Percentiles rank a stretch among this genome's conserved stretches.
Evolutionary conservation across 1,140 invertebrate genomes (phyloP).

Genomic region (Saccostrea glomerata): DNA sequence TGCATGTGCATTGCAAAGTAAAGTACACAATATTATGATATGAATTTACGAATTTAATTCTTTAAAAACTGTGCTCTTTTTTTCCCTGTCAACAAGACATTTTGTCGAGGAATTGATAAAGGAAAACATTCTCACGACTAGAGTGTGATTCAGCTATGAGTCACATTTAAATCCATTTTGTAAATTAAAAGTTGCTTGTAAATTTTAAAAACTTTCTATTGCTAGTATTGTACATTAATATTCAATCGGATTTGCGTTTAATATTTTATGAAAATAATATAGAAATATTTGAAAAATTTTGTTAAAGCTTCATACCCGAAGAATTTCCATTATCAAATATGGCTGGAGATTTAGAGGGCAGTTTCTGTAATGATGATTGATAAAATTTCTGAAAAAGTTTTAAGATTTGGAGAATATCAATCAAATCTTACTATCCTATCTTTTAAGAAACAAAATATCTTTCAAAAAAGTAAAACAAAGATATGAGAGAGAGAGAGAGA

Average conservation of each 20-base stretch:
- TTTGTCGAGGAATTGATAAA: not conserved
- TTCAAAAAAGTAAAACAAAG: not conserved
- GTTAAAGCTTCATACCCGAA: not conserved
- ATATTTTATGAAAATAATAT: not conserved
- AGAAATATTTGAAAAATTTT: not conserved
- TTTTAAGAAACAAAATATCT: not conserved
- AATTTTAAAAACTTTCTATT: not conserved
- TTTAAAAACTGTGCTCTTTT: not conserved
- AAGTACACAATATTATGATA: no score
- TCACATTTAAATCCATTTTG: not conserved
- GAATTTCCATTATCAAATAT: no score
- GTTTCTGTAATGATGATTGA: no score
- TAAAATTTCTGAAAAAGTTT: no score
- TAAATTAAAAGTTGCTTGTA: slow-evolving; percentile 10
- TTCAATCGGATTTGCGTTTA: slow-evolving; percentile 25
- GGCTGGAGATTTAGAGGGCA: no score
- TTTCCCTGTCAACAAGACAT: not conserved
- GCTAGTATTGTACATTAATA: not conserved
- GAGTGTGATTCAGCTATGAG: not conserved
- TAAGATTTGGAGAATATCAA: no score
- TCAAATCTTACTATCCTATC: not conserved
- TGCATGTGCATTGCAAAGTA: no score
- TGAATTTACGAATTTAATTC: no score
- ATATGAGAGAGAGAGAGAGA: slow-evolving; percentile 19
- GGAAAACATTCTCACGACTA: not conserved